Evolutionary conservation across 2,797 vertebrate species (phyloP).

Genomic region (Cebuella pygmaea): DNA sequence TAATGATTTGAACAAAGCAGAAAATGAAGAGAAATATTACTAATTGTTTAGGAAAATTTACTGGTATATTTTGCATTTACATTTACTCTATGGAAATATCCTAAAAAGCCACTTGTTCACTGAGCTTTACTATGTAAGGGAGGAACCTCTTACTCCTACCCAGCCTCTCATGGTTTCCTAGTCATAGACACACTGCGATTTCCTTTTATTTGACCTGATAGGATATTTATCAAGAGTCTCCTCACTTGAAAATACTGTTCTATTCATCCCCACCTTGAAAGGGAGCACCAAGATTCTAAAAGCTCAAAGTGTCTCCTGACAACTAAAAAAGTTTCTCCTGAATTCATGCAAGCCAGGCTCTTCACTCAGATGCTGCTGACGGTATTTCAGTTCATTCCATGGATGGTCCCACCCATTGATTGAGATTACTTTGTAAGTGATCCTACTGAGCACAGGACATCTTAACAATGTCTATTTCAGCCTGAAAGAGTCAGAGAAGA

Average conservation of each 20-base stretch:
- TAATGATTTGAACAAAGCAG: not conserved
- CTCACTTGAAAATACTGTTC: constrained; percentile 1
- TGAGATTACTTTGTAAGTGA: constrained; percentile 61
- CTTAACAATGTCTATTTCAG: not conserved
- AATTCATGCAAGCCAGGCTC: constrained; percentile 23
- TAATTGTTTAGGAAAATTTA: not conserved
- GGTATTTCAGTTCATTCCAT: constrained; percentile 54
- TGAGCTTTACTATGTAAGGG: not conserved
- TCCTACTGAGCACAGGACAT: constrained; percentile 12
- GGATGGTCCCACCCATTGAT: constrained; percentile 58
- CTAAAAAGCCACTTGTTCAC: not conserved
- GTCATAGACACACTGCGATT: not conserved
- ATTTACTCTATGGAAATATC: not conserved
- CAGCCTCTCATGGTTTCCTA: not conserved
- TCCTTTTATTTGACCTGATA: constrained; percentile 45
- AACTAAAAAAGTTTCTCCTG: not conserved
- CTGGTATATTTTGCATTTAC: not conserved
- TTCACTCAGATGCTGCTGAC: constrained; percentile 46
- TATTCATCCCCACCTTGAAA: constrained; percentile 42
- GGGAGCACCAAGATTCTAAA: not conserved
- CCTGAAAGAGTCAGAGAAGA: not conserved
- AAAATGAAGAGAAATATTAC: constrained; percentile 3
- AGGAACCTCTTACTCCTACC: not conserved
- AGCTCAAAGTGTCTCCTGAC: constrained; percentile 6
- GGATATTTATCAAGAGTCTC: constrained; percentile 44